These are phyloP conservation scores for Diorhabda carinulata DNA, from an alignment of 1,140 invertebrate genomes.

Conservation along the genomic window DNA sequence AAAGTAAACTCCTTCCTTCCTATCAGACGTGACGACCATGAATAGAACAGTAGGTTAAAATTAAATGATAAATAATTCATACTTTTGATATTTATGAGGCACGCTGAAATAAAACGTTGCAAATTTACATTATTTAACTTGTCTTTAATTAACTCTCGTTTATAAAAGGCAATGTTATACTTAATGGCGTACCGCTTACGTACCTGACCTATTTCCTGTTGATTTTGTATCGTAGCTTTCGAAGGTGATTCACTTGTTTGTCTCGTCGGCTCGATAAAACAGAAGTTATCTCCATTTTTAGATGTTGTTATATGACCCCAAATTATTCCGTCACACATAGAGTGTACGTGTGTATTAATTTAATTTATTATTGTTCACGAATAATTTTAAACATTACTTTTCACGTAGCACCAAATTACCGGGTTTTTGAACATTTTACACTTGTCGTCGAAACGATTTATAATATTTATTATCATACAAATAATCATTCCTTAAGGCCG, in stretches of 20 bases:
- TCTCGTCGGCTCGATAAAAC: not conserved
- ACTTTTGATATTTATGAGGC: not conserved
- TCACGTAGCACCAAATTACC: no score
- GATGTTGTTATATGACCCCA: not conserved
- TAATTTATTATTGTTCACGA: no score
- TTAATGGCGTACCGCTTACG: conserved; percentile 1
- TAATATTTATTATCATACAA: no score
- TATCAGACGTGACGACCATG: no score
- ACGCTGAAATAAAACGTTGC: not conserved
- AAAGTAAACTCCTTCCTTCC: no score
- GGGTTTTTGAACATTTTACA: no score
- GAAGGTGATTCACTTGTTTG: conserved; percentile 2
- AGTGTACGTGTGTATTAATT: no score
- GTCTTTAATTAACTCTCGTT: not conserved
- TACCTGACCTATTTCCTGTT: conserved; percentile 1
- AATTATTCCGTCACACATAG: not conserved
- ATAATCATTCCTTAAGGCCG: no score
- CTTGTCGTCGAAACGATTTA: no score
- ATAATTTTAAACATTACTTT: no score
- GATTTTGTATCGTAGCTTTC: not conserved
- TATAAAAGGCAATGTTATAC: not conserved
- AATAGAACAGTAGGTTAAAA: not conserved
- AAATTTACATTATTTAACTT: not conserved
- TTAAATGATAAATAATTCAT: not conserved
- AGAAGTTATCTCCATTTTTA: not conserved